These are phyloP conservation scores for Trachythela sp. DNA, from an alignment of 64 coral and sea anemone species.

Conservation along the genomic window DNA sequence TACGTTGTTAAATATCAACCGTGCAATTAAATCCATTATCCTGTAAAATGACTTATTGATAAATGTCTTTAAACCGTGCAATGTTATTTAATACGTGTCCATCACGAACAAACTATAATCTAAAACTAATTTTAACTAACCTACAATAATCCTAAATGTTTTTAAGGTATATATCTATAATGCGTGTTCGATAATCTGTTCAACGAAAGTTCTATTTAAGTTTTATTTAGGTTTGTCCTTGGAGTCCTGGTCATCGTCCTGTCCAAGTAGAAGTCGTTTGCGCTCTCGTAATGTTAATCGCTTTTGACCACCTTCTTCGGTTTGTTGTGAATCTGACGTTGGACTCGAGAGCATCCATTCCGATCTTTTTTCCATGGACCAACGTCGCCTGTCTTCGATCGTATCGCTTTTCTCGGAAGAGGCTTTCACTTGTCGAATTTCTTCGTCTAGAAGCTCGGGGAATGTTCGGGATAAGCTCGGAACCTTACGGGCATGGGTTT, in stretches of 20 bases:
- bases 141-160: neutral
- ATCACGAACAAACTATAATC: neutral
- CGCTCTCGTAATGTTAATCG: neutral
- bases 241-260: neutral
- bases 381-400: neutral
- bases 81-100: neutral
- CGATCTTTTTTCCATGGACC: conserved; percentile 17
- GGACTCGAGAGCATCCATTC: conserved; percentile 16
- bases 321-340: neutral
- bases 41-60: too few species aligned
- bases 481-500: neutral
- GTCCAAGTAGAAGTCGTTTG: neutral
- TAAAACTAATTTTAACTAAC: neutral
- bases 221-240: neutral
- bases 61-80: neutral
- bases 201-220: neutral
- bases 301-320: neutral
- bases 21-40: neutral
- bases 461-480: neutral
- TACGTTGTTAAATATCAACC: neutral
- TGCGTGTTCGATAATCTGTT: neutral
- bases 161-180: neutral
- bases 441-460: conserved; percentile 12
- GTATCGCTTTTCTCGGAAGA: neutral
- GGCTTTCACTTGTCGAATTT: neutral